These are phyloP conservation scores for Cacoxenus indagator DNA, from an alignment of 2,888 invertebrate genomes.

Conservation along the genomic window DNA sequence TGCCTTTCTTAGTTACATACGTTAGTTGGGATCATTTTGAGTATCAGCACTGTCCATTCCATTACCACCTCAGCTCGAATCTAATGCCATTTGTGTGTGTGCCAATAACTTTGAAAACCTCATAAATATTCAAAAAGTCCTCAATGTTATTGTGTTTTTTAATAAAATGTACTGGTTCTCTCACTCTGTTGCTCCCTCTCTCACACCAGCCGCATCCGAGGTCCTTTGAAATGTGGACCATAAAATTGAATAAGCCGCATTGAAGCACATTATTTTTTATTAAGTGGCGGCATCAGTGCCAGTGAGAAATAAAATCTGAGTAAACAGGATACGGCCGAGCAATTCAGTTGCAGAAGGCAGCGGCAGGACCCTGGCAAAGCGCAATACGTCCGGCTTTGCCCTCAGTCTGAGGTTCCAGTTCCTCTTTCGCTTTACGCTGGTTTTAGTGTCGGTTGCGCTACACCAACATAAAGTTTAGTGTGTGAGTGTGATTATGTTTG, in stretches of 20 bases:
- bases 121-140: conserved; percentile 59
- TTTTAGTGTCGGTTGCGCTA: not conserved
- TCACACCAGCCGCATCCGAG: conserved; percentile 12
- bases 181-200: conserved; percentile 15
- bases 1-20: too few relatives aligned
- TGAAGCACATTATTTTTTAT: conserved; percentile 63
- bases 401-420: not conserved
- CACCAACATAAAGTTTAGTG: not conserved
- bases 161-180: not conserved
- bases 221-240: conserved; percentile 58
- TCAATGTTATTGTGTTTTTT: conserved; percentile 19
- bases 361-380: not conserved
- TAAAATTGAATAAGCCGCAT: conserved; percentile 64
- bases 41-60: not conserved
- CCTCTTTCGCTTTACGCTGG: not conserved
- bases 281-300: conserved; percentile 48
- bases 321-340: conserved; percentile 34
- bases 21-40: too few relatives aligned
- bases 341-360: not conserved
- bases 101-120: conserved; percentile 63
- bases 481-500: conserved; percentile 28
- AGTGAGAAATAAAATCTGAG: conserved; percentile 51
- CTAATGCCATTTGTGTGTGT: conserved; percentile 35
- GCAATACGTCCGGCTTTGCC: not conserved
- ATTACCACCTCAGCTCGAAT: conserved; percentile 19